Percentiles rank a stretch among this genome's conserved stretches.
Evolutionary conservation across 1,140 invertebrate species (phyloP).

Genomic region (Sitophilus oryzae): DNA sequence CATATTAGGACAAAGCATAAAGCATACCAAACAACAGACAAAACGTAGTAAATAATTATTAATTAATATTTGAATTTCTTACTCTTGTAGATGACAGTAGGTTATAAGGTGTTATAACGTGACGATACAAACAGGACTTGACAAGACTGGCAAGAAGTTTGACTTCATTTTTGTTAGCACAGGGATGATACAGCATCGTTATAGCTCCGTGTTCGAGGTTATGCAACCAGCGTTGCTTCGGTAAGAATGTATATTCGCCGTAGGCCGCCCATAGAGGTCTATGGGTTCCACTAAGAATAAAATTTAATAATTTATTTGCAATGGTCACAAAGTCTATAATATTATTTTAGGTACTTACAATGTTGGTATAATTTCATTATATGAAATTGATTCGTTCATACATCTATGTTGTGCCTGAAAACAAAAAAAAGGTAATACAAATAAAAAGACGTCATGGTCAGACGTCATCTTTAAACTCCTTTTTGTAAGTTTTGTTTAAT

Average conservation of each 20-base stretch:
- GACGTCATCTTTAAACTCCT: neutral
- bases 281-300: constrained; percentile 66
- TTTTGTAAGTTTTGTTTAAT: too few species aligned
- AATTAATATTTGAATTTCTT: constrained; percentile 35
- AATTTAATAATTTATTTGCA: constrained; percentile 17
- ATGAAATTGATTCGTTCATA: constrained; percentile 63
- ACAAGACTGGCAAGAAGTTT: constrained; percentile 59
- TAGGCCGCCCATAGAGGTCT: constrained; percentile 75
- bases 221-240: constrained; percentile 78
- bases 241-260: constrained; percentile 77
- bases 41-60: too few species aligned
- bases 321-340: neutral
- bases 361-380: constrained; percentile 58
- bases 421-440: constrained; percentile 25
- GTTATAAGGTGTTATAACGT: constrained; percentile 74
- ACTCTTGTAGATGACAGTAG: constrained; percentile 56
- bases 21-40: too few species aligned
- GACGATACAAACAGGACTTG: constrained; percentile 64
- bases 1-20: too few species aligned
- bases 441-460: neutral
- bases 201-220: constrained; percentile 81
- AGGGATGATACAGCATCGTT: constrained; percentile 84
- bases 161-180: constrained; percentile 65
- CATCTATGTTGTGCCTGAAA: constrained; percentile 62
- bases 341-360: constrained; percentile 48